A percentile compares a stretch with the other conserved stretches of the same genome.
phyloP scores from a whole-genome alignment of 2,888 invertebrate genomes.

The Eupithecia exiguata region DNA sequence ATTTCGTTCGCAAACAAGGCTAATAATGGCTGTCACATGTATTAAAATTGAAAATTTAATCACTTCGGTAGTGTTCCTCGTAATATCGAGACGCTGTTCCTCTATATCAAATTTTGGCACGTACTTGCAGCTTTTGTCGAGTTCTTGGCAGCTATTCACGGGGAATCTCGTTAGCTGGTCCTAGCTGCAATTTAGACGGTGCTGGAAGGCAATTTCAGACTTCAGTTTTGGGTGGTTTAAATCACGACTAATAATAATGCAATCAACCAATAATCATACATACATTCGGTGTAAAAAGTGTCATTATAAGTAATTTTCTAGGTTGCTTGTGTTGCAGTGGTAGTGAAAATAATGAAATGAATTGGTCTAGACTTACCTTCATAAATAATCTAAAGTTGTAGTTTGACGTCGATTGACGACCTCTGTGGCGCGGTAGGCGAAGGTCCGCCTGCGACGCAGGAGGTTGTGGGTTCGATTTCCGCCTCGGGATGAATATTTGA shows the following conservation, averaged over 20 bases:
- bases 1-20: conserved; percentile 12
- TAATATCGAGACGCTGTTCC: background rate
- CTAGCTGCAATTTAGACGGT: background rate
- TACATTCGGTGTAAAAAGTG: too few relatives aligned
- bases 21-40: conserved; percentile 9
- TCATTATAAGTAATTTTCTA: too few relatives aligned
- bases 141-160: conserved; percentile 6
- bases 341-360: too few relatives aligned
- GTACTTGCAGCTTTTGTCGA: background rate
- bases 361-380: too few relatives aligned
- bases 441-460: too few relatives aligned
- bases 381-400: too few relatives aligned
- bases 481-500: too few relatives aligned
- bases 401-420: too few relatives aligned
- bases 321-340: too few relatives aligned
- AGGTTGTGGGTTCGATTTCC: too few relatives aligned
- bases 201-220: background rate
- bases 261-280: too few relatives aligned
- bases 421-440: too few relatives aligned
- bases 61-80: conserved; percentile 7
- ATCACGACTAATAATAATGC: background rate
- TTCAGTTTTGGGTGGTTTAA: background rate
- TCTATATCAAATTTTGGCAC: conserved; percentile 11
- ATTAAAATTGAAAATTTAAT: conserved; percentile 23
- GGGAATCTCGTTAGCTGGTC: background rate